Base-by-base conservation (phyloP, 2,113 vertebrate genomes). In the Dasypus novemcinctus region DNA sequence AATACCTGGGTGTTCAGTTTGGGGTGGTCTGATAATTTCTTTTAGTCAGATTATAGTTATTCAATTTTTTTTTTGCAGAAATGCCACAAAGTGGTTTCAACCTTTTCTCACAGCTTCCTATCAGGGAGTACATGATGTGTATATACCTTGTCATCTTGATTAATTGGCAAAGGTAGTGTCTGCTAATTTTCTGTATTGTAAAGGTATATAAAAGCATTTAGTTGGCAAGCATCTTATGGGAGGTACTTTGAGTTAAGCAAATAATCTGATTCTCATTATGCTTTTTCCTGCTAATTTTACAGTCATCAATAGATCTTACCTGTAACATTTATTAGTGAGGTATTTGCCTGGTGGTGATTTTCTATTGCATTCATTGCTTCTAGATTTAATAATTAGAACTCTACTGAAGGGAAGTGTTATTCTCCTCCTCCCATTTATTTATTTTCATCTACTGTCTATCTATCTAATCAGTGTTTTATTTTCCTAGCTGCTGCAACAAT, bases 91-190 rank as follows among this genome's bases (percentile, higher is more conserved):
- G 17, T 72, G 43, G 43, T 8, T 18, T 6, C 59, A 5, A 72
- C 15, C 29, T 7, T 27, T 72, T 43, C 17, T 18, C 43, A 17
- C 13, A 8, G 7, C 20, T 4, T 14, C 3, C n/a, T 52, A 1
- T 17, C 1, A 59, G 8, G n/a, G 61, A n/a, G 23, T 7, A 0
- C 4, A 23, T 8, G 15, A 38, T 9, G 20, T 7, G 18, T 10
- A 0, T 5, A 20, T 15, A 11, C 69, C 31, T 31, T 15, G 7
- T 7, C 7, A 36, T 11, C 13, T 31, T 46, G 17, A 72, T 15
- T 8, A 75, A 0, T 31, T 6, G 2, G 1, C 29, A 5, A 33
- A 27, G 46, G 12, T 36, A 5, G 25, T 17, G 6, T 25, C 69
- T 78, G 31, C 13, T 46, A 21, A 86, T 12, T 75, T 33, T 64